Base-by-base conservation (phyloP, 2,113 vertebrate genomes). In the Cyprinodon brontotheroides region DNA sequence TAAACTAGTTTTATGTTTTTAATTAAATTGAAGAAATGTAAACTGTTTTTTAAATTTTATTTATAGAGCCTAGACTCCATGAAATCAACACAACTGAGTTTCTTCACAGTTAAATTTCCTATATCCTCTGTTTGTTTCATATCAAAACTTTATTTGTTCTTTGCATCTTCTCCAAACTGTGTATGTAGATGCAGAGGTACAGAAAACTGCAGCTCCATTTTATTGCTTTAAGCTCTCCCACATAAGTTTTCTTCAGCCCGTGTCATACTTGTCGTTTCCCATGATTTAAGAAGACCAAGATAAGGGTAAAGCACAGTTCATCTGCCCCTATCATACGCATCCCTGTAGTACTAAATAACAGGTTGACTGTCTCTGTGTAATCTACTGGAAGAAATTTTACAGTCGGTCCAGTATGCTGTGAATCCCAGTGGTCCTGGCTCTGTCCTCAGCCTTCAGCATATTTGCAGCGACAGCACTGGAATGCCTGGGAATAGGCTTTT, bases 401-500 rank as follows among this genome's bases (percentile, higher is more conserved):
- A 75, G 70, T 75, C 72, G 15, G 20, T 74, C 53, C 61, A 74
- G 70, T 60, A 47, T 68, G 66, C 66, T 4, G 71, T 22, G 45
- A 81, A 78, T 85, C 86, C 84, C 79, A 40, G 50, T 11, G 77
- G 85, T 80, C 80, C 61, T 68, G 37, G 40, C 15, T 76, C 60
- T 39, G 70, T 81, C 81, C 20, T 68, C 77, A 67, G 82, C 77
- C 83, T 77, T 75, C 66, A 74, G 75, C 68, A 84, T 85, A 75
- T 90, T 84, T 90, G 83, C 85, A 61, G 70, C 64, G 65, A 72
- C 87, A 70, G 75, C 74, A 72, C 41, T 87, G 89, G 90, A 92
- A 92, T 92, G 90, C 88, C 89, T 92, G 89, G 88, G 86, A 89
- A 92, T 80, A 41, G 11, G 72, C 87, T 90, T 92, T 93, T 89